phyloP scores from a whole-genome alignment of 2,797 vertebrate species.

The Eleutherodactylus coqui region DNA sequence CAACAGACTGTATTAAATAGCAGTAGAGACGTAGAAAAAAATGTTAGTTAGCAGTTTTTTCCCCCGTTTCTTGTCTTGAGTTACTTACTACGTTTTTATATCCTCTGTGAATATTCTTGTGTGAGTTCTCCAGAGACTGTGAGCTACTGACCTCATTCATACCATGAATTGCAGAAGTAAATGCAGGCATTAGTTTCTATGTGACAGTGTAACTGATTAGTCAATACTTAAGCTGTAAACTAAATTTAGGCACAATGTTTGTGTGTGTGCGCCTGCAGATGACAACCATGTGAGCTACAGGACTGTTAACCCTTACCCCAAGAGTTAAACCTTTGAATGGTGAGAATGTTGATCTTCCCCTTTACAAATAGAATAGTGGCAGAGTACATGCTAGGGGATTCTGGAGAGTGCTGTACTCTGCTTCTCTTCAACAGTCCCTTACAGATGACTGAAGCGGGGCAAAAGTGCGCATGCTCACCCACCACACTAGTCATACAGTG shows the following conservation, averaged over 20 bases:
- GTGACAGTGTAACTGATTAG: neutral
- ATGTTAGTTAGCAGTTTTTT: no score
- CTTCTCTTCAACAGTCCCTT: no score
- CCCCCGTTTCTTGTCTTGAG: neutral
- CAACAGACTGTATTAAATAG: neutral
- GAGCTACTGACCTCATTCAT: slow-evolving; percentile 18
- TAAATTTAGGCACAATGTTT: neutral
- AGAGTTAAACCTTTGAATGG: no score
- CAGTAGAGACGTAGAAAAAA: neutral
- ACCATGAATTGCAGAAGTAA: slow-evolving; percentile 32
- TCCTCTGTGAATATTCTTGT: neutral
- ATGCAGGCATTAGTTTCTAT: slow-evolving; percentile 11
- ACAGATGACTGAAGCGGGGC: no score
- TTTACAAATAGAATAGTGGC: no score
- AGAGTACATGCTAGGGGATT: no score
- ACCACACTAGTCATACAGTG: no score
- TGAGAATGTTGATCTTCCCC: no score
- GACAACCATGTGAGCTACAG: neutral
- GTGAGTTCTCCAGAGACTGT: neutral
- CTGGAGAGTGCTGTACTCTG: no score
- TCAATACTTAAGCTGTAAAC: neutral
- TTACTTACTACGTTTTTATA: neutral
- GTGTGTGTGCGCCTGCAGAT: neutral
- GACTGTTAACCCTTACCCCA: no score
- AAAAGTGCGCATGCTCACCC: no score